Evolutionary conservation across 2,888 invertebrate genomes (phyloP), one percentile per base, ranked within the genome.

Genomic region (Drosophila dives): DNA sequence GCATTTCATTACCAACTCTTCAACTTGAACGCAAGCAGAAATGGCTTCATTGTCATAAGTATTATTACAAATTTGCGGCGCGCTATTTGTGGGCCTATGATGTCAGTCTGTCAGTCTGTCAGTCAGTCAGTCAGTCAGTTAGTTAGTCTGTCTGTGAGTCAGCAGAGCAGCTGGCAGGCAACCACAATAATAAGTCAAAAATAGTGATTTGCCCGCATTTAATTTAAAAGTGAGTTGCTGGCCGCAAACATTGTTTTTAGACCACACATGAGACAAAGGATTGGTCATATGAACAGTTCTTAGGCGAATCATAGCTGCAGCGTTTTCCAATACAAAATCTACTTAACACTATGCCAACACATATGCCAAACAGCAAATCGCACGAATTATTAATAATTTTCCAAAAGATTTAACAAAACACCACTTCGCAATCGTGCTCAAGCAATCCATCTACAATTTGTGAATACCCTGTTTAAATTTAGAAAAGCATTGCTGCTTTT

Each of bases 1-100:
- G 80, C 86, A 79, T 86, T 86, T 86, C 90, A 86, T 85, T 85
- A 85, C 90, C 90, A 84, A 82, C 71, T 72, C 74, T 72, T 71
- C 75, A 73, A 76, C 58, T 83, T 62, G 77, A 65, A 68, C 73
- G 38, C 40, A 32, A 56, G 40, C 69, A 23, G 64, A 65, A 78
- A 68, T 67, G 81, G 75, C 84, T 81, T 86, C 87, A 77, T 80
- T 80, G 80, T 73, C 73, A 84, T 80, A n/a, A 38, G 38, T 38
- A 66, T 72, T 72, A 74, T 50, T 53, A 56, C 67, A 66, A 75
- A 59, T 64, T 75, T 70, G 60, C 75, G 60, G 34, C 33, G 34
- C 26, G 66, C 68, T 83, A 86, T 89, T 86, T 86, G 64, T 69
- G 67, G 59, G 74, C 63, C 75, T 73, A 83, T 84, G 84, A 84